These are phyloP conservation scores for Oxygymnocypris stewartii DNA, from an alignment of 2,113 vertebrate species.

Conservation along the genomic window DNA sequence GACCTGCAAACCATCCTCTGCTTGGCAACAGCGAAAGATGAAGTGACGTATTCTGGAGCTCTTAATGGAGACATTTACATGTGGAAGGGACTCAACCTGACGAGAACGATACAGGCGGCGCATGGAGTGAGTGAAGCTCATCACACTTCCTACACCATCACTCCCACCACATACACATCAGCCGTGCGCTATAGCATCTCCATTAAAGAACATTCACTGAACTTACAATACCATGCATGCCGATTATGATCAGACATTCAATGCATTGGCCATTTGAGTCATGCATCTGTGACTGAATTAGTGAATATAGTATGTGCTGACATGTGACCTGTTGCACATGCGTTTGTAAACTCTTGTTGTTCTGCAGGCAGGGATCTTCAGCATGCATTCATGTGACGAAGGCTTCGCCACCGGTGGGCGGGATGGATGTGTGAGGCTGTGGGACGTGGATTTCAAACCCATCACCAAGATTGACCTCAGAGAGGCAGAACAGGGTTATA, in stretches of 20 bases:
- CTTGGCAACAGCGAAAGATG: slow-evolving; percentile 89
- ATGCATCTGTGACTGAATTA: background rate
- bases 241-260: background rate
- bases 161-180: slow-evolving; percentile 24
- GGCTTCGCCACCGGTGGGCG: slow-evolving; percentile 95
- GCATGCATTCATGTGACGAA: slow-evolving; percentile 94
- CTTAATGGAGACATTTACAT: slow-evolving; percentile 96
- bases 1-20: slow-evolving; percentile 98
- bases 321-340: background rate
- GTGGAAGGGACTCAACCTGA: slow-evolving; percentile 88
- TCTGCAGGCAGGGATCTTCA: slow-evolving; percentile 91
- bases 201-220: background rate
- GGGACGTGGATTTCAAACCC: slow-evolving; percentile 95
- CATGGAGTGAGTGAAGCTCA: slow-evolving; percentile 83
- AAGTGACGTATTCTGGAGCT: slow-evolving; percentile 93
- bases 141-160: background rate
- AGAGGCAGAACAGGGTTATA: slow-evolving; percentile 95
- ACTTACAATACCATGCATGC: background rate
- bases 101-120: slow-evolving; percentile 89
- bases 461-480: slow-evolving; percentile 98
- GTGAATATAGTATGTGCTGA: background rate
- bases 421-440: slow-evolving; percentile 93
- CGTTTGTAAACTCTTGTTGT: background rate
- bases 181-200: background rate
- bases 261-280: background rate